Evolutionary conservation across 1,140 invertebrate species (phyloP), one percentile per base, ranked within the genome.

Genomic region (Triops cancriformis): DNA sequence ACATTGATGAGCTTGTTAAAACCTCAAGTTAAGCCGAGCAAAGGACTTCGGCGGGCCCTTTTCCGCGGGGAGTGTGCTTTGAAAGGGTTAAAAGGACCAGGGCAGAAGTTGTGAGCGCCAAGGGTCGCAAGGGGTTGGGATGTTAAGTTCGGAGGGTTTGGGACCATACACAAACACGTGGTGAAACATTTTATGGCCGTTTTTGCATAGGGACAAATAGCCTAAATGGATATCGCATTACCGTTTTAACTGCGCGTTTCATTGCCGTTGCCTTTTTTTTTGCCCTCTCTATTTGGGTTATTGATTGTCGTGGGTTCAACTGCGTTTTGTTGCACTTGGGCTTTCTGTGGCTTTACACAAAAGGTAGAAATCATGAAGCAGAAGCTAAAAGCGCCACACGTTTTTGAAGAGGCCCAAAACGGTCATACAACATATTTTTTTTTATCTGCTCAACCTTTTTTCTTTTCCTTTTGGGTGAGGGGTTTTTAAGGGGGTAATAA

Each of bases 191-290:
- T 23, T 64, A 64, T 64, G 51, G 14, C 23, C 51, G 14, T 64
- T 64, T 64, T 64, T 64, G 51, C 51, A 64, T 64, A 64, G 51
- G 51, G 51, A 64, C 51, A 64, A 64, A 64, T 18, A 23, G 51
- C 51, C 51, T 64, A 64, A 64, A 64, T 64, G 51, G 51, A 64
- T 64, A 23, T 64, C 51, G n/a, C 51, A 64, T 64, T 64, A 64
- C 51, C 51, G n/a, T 64, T 64, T 37, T 64, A 64, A 64, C 51
- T 64, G 51, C 51, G 14, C 51, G 51, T 64, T 64, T 64, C 51
- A 64, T 64, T 64, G 18, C 51, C 51, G 23, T 23, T 23, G 51
- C n/a, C 51, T 64, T 64, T 64, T 64, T 64, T 64, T 64, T 64
- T 64, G n/a, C 18, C 51, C 18, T 64, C 14, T 64, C 51, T 18